A percentile compares a stretch with the other conserved stretches of the same genome.
These are phyloP conservation scores for Acestrorhynchus altus DNA, from an alignment of 2,797 vertebrate genomes.

Conservation along the genomic window DNA sequence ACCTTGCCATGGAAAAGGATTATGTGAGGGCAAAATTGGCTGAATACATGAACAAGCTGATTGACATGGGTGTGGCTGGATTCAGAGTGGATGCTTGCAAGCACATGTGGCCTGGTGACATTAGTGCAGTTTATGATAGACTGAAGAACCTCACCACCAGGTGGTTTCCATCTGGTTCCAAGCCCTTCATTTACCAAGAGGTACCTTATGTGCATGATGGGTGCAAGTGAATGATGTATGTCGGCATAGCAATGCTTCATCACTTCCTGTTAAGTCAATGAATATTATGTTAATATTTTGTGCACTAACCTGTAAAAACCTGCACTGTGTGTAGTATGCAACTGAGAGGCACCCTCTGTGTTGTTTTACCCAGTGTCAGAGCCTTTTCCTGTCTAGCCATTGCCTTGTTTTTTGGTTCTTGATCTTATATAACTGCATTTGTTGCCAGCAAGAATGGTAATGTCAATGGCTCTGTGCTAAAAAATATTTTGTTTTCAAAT, in stretches of 20 bases:
- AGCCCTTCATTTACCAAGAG: conserved; percentile 91
- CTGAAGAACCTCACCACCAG: conserved; percentile 81
- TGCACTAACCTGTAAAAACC: too few relatives aligned
- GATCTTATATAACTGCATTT: neutral
- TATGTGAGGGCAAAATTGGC: conserved; percentile 80
- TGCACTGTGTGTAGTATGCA: too few relatives aligned
- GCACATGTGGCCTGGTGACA: conserved; percentile 96
- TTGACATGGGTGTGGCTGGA: conserved; percentile 89
- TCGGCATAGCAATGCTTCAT: too few relatives aligned
- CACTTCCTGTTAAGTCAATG: too few relatives aligned
- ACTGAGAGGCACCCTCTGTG: too few relatives aligned
- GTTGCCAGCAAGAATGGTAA: neutral
- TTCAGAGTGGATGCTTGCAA: conserved; percentile 92
- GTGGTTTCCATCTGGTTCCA: conserved; percentile 84
- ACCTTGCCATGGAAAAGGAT: conserved; percentile 87
- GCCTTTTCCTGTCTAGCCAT: too few relatives aligned
- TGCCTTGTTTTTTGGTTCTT: too few relatives aligned
- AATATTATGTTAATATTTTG: too few relatives aligned
- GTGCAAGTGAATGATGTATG: neutral
- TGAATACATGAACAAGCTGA: conserved; percentile 84
- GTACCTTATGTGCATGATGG: conserved; percentile 72
- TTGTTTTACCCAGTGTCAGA: too few relatives aligned
- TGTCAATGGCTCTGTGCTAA: neutral
- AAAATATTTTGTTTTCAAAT: conserved; percentile 1
- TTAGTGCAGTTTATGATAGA: conserved; percentile 74